Evolutionary conservation across 2,888 invertebrate species (phyloP), one percentile per base, ranked within the genome.

Genomic region (Ischnura elegans): DNA sequence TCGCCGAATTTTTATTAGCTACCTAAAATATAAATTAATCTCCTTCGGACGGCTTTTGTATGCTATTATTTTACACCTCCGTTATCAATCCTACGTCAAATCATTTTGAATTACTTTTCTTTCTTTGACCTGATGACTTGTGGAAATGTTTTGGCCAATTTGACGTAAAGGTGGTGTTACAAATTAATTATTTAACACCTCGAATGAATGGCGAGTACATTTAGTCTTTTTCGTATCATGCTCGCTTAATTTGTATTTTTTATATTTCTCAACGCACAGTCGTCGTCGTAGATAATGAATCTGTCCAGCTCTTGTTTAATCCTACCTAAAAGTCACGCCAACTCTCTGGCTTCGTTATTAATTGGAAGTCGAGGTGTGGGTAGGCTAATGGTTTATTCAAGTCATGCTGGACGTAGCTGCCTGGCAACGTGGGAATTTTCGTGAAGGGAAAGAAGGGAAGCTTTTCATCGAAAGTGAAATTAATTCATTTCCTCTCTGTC

Each of bases 401-500:
- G 5, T n/a, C 86, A 46, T 46, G 46, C 86, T 86, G 86, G 86
- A n/a, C 76, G 25, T 13, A 45, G 8, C 45, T 25, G 45, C 25
- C 76, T 6, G 76, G 43, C 25, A 86, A 46, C 43, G 86, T 86
- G 46, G n/a, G 86, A 86, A 45, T 86, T 86, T 45, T 10, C n/a
- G 86, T 25, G n/a, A 13, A 43, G 3, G 85, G 25, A n/a, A 10
- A 43, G 43, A 86, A 43, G 46, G 45, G 16, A 76, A 76, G n/a
- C n/a, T n/a, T n/a, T 45, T 86, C 45, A 46, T 43, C 43, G 86
- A 86, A 86, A 86, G 86, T 19, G 86, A 43, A 42, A 86, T 86
- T 86, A 86, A 86, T 86, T 86, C 86, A 46, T 86, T 86, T 86
- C n/a, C 86, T 25, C 46, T 36, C 46, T 43, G n/a, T n/a, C 45